Base-by-base conservation (phyloP, 2,113 vertebrate species). In the Aphyosemion australe region DNA sequence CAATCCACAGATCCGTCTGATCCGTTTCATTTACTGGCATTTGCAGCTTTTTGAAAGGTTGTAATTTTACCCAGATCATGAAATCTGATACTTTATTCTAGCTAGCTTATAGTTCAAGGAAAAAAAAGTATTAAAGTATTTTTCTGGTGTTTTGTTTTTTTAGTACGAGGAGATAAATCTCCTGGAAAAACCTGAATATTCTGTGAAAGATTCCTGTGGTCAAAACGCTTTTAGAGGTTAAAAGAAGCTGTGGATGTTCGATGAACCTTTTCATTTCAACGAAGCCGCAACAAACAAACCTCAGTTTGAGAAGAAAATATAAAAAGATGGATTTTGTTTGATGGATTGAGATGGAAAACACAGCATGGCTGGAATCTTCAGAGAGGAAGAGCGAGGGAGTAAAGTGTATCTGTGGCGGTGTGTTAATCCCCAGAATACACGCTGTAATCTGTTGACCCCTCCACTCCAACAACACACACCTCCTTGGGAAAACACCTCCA, bases 401-500 rank as follows among this genome's bases (percentile, higher is more conserved):
- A 45, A 46, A 83, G 82, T 69, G 52, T 66, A 72, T 83, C 79
- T 71, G 65, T 46, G 6, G 73, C 19, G 6, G 39, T 26, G 71
- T 50, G 64, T 67, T 83, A 78, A 87, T 83, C 82, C 82, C 69
- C 72, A 50, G 39, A 72, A 42, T 68, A 80, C 46, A 12, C 41
- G 41, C 67, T 66, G 65, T 80, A 78, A 78, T 84, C 82, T 82
- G 82, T 55, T 82, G 82, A 82, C 81, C 78, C 69, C 76, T 72
- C 69, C 63, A 76, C 69, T 63, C 32, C 19, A 26, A 21, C 63
- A 48, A 18, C 50, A 48, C 58, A 71, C 79, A 67, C 64, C 70
- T 79, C 37, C 64, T 64, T 39, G 60, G 60, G 75, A 84, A 78
- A 74, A 68, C 58, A 84, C 79, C 79, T 78, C 68, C 67, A 84